A percentile compares a stretch with the other conserved stretches of the same genome.
phyloP scores from a whole-genome alignment of 2,113 vertebrate species.

The Melanostigma gelatinosum region DNA sequence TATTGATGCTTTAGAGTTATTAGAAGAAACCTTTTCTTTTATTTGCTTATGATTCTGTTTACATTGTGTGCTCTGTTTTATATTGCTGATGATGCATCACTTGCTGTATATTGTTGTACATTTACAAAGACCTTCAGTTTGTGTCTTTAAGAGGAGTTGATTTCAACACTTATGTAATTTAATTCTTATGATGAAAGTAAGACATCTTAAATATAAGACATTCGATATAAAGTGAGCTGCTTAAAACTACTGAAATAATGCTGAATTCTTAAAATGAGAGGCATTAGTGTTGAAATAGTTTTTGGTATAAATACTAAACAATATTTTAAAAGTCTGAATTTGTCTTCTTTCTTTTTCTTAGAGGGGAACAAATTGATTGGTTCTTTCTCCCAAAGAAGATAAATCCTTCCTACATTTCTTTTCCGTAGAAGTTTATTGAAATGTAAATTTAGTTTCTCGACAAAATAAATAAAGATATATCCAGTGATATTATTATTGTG shows the following conservation, averaged over 20 bases:
- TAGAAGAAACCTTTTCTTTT: too few relatives aligned
- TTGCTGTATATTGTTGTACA: too few relatives aligned
- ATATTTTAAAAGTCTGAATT: neutral
- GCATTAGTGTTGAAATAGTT: neutral
- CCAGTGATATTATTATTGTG: neutral
- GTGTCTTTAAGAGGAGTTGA: neutral
- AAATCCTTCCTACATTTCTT: neutral
- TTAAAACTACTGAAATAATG: neutral
- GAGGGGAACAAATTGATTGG: neutral
- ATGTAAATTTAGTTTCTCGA: neutral
- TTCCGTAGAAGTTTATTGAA: neutral
- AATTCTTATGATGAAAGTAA: too few relatives aligned
- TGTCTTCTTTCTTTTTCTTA: too few relatives aligned
- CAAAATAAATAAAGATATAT: neutral
- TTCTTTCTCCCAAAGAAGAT: neutral
- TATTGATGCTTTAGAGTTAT: too few relatives aligned
- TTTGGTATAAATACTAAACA: neutral
- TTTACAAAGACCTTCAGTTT: neutral
- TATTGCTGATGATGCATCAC: too few relatives aligned
- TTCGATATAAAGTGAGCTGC: neutral
- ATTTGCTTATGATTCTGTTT: neutral
- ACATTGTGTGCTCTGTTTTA: neutral
- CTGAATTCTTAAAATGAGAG: neutral
- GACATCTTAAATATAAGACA: neutral
- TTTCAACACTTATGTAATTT: conserved; percentile 12